Base-by-base conservation (phyloP, 2,113 vertebrate genomes). In the Cephalopholis sonnerati region DNA sequence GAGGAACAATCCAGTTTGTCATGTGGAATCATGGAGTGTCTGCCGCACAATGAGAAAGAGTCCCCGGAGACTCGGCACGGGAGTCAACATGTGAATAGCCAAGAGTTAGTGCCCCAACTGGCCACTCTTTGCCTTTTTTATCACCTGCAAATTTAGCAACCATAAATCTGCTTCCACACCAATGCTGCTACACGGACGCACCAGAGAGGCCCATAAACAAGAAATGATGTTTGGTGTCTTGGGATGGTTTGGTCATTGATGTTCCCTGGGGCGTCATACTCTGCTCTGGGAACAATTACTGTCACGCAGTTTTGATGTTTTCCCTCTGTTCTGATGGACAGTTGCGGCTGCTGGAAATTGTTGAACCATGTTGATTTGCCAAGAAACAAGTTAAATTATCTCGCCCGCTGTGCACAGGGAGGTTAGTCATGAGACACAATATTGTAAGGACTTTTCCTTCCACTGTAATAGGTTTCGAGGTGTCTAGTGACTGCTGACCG, bases 1-100 rank as follows among this genome's bases (percentile, higher is more conserved):
- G 63, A 94, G 93, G 92, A 95, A 93, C 93, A 90, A 93, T 93
- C 91, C 92, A 93, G 94, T 94, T 93, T 94, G 92, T 94, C 93
- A 93, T 92, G 90, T 93, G 93, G 93, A 93, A 92, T 93, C 91
- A 93, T 85, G 73, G 91, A 92, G 73, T 89, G 92, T 92, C 91
- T 86, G 83, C 83, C 59, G 87, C 86, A 92, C 92, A 92, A 94
- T 91, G 91, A 92, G 86, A 90, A 82, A 67, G 27, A 61, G 25
- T 90, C 91, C 87, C 90, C 3, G 7, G 86, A 81, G 92, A 86
- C 74, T 74, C 64, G n/a, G 62, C 68, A 73, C 68, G 3, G 80
- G 80, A 91, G 84, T 93, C 92, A 83, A 87, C 87, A 83, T 88
- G 88, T 87, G 94, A 95, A 93, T 91, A 87, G 92, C 84, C 85